Base-by-base conservation (phyloP, 2,797 vertebrate genomes). In the Periophthalmus magnuspinnatus region DNA sequence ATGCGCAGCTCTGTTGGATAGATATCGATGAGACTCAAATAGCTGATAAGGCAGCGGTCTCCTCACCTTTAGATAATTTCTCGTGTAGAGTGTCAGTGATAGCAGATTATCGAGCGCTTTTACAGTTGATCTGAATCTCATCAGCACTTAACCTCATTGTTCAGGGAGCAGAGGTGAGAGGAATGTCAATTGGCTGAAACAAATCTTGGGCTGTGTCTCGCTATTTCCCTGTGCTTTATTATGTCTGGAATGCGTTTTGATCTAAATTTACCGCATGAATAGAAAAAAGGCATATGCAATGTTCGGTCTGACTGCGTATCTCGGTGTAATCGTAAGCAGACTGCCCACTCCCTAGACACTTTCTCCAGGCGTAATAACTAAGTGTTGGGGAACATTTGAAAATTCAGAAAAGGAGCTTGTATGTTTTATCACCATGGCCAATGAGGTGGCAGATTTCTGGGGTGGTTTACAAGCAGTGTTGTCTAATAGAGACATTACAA, bases 41-140 rank as follows among this genome's bases (percentile, higher is more conserved):
- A 68, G 73, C 74, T 71, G 81, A 83, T 80, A 84, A 61, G 34
- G 59, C 59, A 17, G 82, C 71, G 33, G 68, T 52, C 69, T 79
- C 82, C 88, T 84, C 84, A 83, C 85, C 86, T 92, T 89, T 88
- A 77, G 86, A 91, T 88, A 76, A 86, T 91, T 90, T 85, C 81
- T 80, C 71, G 74, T 84, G 82, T 82, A 80, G 83, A 85, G 76
- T 88, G 87, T 86, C 83, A 36, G 81, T 90, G 84, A 90, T 88
- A 86, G 87, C 84, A 89, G 85, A 91, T 91, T 87, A 91, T 89
- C 75, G 80, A 91, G 83, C 83, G 60, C 76, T 84, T 86, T 90
- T 89, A 89, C 87, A 91, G 90, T 89, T 88, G 86, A 91, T 90
- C 88, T 90, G 81, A 91, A 91, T 91, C 88, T 91, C 87, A 90